Evolutionary conservation across 92 coral and sea anemone genomes (phyloP), one percentile per base, ranked within the genome.

Genomic region (Nematostella vectensis): DNA sequence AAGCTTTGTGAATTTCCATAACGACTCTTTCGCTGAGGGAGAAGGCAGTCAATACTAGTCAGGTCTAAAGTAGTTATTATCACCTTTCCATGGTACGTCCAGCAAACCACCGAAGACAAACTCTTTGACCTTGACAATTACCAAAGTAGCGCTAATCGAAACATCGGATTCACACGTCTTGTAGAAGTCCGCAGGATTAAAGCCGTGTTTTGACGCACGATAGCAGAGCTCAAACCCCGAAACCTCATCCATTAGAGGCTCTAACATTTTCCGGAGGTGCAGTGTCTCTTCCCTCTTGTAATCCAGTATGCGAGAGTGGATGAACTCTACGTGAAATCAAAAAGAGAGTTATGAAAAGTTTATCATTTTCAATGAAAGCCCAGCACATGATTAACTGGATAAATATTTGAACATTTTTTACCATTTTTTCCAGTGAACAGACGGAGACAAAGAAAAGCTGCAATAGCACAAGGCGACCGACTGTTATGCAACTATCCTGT

Each of bases 291-390:
- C 11, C 18, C 4, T 8, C 21, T 17, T 45, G 51, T 45, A 9
- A 6, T 45, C 51, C 12, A 45, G 51, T 4, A 45, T 45, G 18
- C 51, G 51, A 4, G 51, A 45, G 18, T 4, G 51, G 21, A 45
- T 4, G 12, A 9, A 9, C 18, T 45, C 51, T 45, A 22, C 4
- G 51, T 9, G 18, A 45, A 15, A 15, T 33, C 15, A 6, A 33
- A 6, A 6, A 33, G 15, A 33, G 6, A 33, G 40, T 15, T 15
- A 33, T 33, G 40, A 15, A 33, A 33, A 33, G n/a, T n/a, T n/a
- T n/a, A n/a, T n/a, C n/a, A n/a, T n/a, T n/a, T n/a, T n/a, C n/a
- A n/a, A n/a, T n/a, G n/a, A n/a, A n/a, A n/a, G n/a, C n/a, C n/a
- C n/a, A n/a, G n/a, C n/a, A n/a, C n/a, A n/a, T n/a, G n/a, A n/a